phyloP scores from a whole-genome alignment of 2,888 invertebrate genomes.

The Bedellia somnulentella region DNA sequence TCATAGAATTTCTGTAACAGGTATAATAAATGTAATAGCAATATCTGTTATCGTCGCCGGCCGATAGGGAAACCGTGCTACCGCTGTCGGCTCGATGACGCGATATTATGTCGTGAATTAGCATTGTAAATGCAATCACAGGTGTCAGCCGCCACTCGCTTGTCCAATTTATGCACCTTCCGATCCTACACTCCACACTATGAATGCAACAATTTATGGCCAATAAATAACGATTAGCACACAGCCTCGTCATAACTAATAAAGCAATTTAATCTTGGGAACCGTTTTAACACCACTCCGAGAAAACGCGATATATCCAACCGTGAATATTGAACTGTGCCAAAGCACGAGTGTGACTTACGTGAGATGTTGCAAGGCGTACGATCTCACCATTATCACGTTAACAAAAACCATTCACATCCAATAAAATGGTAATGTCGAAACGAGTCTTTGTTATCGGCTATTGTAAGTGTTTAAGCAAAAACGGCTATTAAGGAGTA shows the following conservation, averaged over 20 bases:
- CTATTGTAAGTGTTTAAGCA: constrained; percentile 19
- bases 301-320: constrained; percentile 1
- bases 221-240: constrained; percentile 45
- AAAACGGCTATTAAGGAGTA: constrained; percentile 37
- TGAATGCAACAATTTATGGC: constrained; percentile 49
- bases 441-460: constrained; percentile 32
- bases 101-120: constrained; percentile 50
- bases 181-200: constrained; percentile 35
- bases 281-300: constrained; percentile 1
- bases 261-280: constrained; percentile 27
- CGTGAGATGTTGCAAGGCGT: background rate
- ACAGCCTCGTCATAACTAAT: constrained; percentile 26
- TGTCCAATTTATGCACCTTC: constrained; percentile 53
- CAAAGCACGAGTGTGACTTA: background rate
- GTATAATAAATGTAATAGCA: no score
- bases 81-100: constrained; percentile 17
- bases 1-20: no score
- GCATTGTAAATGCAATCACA: constrained; percentile 62
- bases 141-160: constrained; percentile 51
- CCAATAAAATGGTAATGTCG: no score
- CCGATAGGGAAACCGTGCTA: no score
- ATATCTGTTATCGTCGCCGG: background rate
- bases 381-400: constrained; percentile 3
- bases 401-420: no score
- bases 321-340: background rate